phyloP scores from a whole-genome alignment of 2,113 vertebrate species.

The Pteronura brasiliensis region DNA sequence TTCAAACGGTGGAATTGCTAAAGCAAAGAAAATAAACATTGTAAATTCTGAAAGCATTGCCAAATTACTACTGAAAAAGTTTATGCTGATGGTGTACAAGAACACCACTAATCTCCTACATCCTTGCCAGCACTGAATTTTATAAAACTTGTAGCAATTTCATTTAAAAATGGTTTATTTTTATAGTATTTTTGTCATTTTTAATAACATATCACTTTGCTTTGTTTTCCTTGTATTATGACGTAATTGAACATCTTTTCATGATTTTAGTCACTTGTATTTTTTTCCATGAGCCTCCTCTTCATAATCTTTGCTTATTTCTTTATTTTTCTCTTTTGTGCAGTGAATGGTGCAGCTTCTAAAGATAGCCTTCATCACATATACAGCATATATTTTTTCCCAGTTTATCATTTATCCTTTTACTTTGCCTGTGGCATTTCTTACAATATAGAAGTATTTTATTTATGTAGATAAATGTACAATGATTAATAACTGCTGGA shows the following conservation, averaged over 20 bases:
- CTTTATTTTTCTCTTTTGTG: not conserved
- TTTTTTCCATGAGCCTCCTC: not conserved
- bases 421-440: not conserved
- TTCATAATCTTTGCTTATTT: not conserved
- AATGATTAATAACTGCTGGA: not conserved
- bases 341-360: not conserved
- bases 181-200: not conserved
- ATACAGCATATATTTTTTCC: not conserved
- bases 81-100: not conserved
- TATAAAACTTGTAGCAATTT: not conserved
- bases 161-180: not conserved
- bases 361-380: not conserved
- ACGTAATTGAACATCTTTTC: not conserved
- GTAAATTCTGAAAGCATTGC: not conserved
- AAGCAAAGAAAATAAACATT: not conserved
- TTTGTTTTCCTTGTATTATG: constrained; percentile 1
- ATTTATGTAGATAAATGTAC: not conserved
- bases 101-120: not conserved
- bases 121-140: not conserved
- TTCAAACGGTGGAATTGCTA: not conserved
- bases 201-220: not conserved
- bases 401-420: not conserved
- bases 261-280: not conserved
- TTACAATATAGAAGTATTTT: not conserved
- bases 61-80: not conserved